Evolutionary conservation across 2,888 invertebrate genomes (phyloP), one percentile per base, ranked within the genome.

Genomic region (Celastrina argiolus): DNA sequence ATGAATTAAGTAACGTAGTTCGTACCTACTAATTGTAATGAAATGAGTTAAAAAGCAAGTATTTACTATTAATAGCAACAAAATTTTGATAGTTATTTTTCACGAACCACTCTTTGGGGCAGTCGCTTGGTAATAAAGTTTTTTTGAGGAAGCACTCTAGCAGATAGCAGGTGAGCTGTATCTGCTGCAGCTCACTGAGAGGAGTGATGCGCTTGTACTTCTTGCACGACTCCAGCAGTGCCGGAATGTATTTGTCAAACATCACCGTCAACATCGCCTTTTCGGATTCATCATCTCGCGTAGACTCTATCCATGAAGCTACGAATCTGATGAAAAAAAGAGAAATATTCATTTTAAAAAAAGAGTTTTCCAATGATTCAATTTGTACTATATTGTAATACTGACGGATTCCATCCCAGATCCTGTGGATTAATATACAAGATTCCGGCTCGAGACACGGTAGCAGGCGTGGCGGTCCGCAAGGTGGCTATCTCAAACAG

Each of bases 401-500:
- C 95, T 94, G 86, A 97, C 88, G 98, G 98, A 85, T 95, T 97
- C 98, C 98, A 98, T 2, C 98, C 98, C 65, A 98, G 93, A 88
- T 98, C 98, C 72, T 96, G 95, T 0, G 97, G 96, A 88, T 98
- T 98, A 70, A 98, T 96, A 80, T 97, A 98, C 14, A 98, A 92
- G 76, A 98, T 98, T 68, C 98, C 98, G 70, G 98, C 98, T 66
- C 98, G 92, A 0, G 98, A 98, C 0, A 98, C 98, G 0, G 98
- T 98, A 0, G 98, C 98, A 2, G 98, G 98, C 0, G 98, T 98
- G 0, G 98, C 98, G 0, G 97, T 97, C 75, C 95, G 94, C 75
- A 98, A 90, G 76, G 95, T 96, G 3, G 97, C 95, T 76, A 98
- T 98, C 88, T 98, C 98, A 82, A 98, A 98, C n/a, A 98, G 84